These are phyloP conservation scores for Eubasilissa regina DNA, from an alignment of 1,140 invertebrate species.

Conservation along the genomic window DNA sequence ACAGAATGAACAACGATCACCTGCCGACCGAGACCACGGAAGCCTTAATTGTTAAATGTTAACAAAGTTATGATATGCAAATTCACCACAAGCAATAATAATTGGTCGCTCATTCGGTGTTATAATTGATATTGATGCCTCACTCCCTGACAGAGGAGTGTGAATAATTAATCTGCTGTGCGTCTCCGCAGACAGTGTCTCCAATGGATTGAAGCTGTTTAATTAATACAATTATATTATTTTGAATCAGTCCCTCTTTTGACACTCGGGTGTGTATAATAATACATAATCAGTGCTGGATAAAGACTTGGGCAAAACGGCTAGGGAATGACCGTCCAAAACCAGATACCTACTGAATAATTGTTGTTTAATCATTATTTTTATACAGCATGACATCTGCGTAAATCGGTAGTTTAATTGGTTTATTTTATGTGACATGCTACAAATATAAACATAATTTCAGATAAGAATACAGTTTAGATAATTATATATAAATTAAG, in stretches of 20 bases:
- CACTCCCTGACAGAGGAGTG: slow-evolving; percentile 11
- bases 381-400: no score
- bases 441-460: no score
- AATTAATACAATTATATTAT: slow-evolving; percentile 40
- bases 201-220: slow-evolving; percentile 1
- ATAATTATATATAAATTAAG: no score
- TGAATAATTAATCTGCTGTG: slow-evolving; percentile 15
- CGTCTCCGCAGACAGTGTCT: neutral
- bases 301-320: no score
- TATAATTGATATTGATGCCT: slow-evolving; percentile 32
- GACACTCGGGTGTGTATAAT: neutral
- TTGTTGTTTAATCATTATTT: no score
- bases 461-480: no score
- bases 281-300: no score
- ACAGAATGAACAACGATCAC: neutral
- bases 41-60: slow-evolving; percentile 15
- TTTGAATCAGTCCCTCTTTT: slow-evolving; percentile 23
- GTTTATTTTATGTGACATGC: no score
- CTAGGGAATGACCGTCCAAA: no score
- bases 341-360: no score
- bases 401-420: no score
- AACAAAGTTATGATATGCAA: slow-evolving; percentile 16
- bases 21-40: slow-evolving; percentile 1
- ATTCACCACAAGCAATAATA: slow-evolving; percentile 2
- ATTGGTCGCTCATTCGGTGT: neutral